A percentile compares a stretch with the other conserved stretches of the same genome.
Evolutionary conservation across 2,797 vertebrate species (phyloP).

Genomic region (Lacerta agilis): DNA sequence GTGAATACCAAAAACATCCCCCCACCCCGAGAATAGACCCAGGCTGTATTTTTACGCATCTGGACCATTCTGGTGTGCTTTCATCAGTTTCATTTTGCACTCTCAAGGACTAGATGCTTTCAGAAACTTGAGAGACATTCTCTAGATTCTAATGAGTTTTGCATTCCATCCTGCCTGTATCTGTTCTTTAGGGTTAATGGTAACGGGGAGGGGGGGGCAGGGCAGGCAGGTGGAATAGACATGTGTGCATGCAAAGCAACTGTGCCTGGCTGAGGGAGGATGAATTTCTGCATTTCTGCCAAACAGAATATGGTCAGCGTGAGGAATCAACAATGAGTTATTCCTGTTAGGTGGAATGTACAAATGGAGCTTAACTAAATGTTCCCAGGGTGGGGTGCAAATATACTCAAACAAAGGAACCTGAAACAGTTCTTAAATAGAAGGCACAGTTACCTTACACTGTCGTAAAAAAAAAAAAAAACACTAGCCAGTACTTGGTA

Average conservation of each 20-base stretch:
- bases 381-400: slow-evolving; percentile 32
- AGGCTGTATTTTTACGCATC: not conserved
- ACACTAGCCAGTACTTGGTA: slow-evolving; percentile 57
- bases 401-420: slow-evolving; percentile 39
- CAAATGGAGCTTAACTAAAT: slow-evolving; percentile 29
- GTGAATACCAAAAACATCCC: not conserved
- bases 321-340: not conserved
- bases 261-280: not conserved
- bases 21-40: not conserved
- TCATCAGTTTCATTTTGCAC: not conserved
- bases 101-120: not conserved
- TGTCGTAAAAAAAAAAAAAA: slow-evolving; percentile 62
- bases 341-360: slow-evolving; percentile 18
- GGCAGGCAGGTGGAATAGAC: not conserved
- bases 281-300: not conserved
- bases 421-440: slow-evolving; percentile 48
- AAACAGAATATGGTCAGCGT: not conserved
- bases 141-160: not conserved
- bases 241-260: not conserved
- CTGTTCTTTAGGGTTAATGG: not conserved
- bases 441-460: slow-evolving; percentile 28
- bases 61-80: not conserved
- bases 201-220: not conserved
- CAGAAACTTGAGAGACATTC: not conserved
- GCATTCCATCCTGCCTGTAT: not conserved